phyloP scores from a whole-genome alignment of 2,113 vertebrate species.

The Microtus montanus region DNA sequence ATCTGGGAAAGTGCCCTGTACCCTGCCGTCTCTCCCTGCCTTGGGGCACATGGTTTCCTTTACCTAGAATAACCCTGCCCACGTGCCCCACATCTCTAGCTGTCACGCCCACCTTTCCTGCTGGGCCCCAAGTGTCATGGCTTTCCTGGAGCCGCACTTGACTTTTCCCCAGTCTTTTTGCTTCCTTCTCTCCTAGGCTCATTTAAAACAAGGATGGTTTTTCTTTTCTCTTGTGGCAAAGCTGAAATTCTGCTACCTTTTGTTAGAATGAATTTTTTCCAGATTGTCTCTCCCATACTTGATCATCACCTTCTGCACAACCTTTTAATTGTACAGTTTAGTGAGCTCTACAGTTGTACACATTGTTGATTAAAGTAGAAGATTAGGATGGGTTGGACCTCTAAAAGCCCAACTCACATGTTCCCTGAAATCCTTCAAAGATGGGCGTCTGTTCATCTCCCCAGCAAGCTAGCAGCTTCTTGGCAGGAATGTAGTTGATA shows the following conservation, averaged over 20 bases:
- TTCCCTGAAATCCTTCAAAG: conserved; percentile 48
- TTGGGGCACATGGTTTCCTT: conserved; percentile 21
- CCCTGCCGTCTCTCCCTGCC: neutral
- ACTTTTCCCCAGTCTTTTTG: conserved; percentile 10
- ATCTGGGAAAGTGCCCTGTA: neutral
- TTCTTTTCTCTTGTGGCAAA: neutral
- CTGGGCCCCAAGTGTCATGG: conserved; percentile 51
- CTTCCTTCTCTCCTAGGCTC: conserved; percentile 44
- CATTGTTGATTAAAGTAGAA: neutral
- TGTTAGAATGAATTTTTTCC: neutral
- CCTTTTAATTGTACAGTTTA: neutral
- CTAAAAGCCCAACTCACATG: neutral
- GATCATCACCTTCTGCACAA: neutral
- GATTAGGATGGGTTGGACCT: neutral
- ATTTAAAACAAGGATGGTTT: conserved; percentile 4
- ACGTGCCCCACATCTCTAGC: conserved; percentile 60
- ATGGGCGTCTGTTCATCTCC: neutral
- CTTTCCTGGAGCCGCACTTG: conserved; percentile 15
- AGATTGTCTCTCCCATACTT: neutral
- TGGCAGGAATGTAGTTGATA: neutral
- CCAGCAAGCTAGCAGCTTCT: neutral
- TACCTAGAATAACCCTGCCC: conserved; percentile 76
- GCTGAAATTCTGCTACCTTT: conserved; percentile 11
- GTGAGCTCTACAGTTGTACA: neutral
- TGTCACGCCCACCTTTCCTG: conserved; percentile 76